Evolutionary conservation across 2,888 invertebrate genomes (phyloP), one percentile per base, ranked within the genome.

Genomic region (Pogonocherus hispidulus): DNA sequence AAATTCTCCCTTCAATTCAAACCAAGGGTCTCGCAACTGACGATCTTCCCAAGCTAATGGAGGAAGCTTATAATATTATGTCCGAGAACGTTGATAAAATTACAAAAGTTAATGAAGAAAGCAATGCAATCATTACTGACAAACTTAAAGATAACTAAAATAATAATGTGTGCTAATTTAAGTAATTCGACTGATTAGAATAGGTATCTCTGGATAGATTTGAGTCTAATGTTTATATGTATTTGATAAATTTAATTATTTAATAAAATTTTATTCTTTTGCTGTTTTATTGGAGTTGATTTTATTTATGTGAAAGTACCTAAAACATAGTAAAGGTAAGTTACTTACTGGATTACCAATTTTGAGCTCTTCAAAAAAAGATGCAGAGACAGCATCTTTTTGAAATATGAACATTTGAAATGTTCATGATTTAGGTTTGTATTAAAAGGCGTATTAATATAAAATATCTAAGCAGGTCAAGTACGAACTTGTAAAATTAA

Each of bases 1-100:
- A 91, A 32, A 91, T 94, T 80, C 84, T 95, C 74, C 94, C 94
- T 0, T 86, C 91, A 70, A 91, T 94, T 70, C 87, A 90, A 72
- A 93, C 94, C 0, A 86, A 89, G 67, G 90, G 89, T 35, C 84
- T 90, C 77, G 86, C 86, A 0, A 90, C 89, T 79, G 91, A 91
- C 0, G 89, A 93, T 78, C 86, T 94, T 63, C 86, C 88, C 0
- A 79, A 87, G 35, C 81, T 95, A 54, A 90, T 93, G 73, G 90
- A 92, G n/a, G 87, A 89, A 71, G 88, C 91, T 14, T 90, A 91
- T 80, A 85, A 86, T 46, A 82, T 86, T 19, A 93, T 95, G 93
- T 91, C 92, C 73, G 86, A 89, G 65, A 89, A 88, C 74, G 93
- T 89, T 70, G 84, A 87, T 49, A 85, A 86, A 75, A 64, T 74